These are phyloP conservation scores for Tetraneura akinire DNA, from an alignment of 1,140 invertebrate species.

Conservation along the genomic window DNA sequence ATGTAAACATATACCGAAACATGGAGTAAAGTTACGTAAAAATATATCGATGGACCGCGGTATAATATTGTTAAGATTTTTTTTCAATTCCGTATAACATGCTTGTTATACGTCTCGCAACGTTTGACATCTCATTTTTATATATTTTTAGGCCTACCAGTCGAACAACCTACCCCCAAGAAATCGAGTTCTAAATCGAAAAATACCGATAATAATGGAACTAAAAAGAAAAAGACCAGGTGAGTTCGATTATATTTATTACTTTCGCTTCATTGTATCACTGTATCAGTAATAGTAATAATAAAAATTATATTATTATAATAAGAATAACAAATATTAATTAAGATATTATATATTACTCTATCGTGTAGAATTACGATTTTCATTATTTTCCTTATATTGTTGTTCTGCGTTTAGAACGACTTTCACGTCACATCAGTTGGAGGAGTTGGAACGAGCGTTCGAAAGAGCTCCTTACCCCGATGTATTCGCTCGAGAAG, in stretches of 20 bases:
- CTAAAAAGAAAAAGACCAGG: conserved; percentile 94
- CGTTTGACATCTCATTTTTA: background rate
- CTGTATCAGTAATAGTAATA: too few relatives aligned
- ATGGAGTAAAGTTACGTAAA: too few relatives aligned
- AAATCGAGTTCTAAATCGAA: conserved; percentile 60
- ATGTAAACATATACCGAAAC: too few relatives aligned
- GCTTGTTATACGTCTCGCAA: too few relatives aligned
- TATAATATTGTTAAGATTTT: too few relatives aligned
- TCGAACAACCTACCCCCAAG: conserved; percentile 31
- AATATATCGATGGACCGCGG: too few relatives aligned
- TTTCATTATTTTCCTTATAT: background rate
- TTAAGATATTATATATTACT: background rate
- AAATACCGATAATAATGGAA: conserved; percentile 75
- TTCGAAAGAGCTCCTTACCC: conserved; percentile 95
- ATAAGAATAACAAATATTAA: too few relatives aligned
- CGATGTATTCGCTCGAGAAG: conserved; percentile 93
- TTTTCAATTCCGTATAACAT: too few relatives aligned
- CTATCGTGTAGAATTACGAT: background rate
- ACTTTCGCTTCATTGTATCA: background rate
- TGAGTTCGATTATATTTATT: conserved; percentile 58
- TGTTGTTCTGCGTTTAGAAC: conserved; percentile 67
- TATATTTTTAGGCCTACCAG: conserved; percentile 6
- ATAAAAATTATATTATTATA: background rate
- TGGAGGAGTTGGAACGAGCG: conserved; percentile 90
- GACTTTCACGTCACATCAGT: conserved; percentile 93